Base-by-base conservation (phyloP, 2,888 invertebrate species). In the Cotesia congregata region DNA sequence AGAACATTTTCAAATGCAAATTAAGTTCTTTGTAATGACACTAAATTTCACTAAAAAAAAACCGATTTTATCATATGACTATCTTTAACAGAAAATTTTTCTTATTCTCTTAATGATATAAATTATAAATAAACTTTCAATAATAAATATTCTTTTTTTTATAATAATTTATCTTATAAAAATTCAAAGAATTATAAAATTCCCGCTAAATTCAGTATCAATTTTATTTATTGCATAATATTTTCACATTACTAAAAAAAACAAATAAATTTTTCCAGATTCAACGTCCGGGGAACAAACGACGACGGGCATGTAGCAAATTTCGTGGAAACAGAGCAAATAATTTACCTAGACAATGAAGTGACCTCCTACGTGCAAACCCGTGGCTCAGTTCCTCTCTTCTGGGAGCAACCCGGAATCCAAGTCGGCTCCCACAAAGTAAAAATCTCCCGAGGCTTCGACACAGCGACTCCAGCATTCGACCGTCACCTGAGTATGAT, bases 241-340 rank as follows among this genome's bases (percentile, higher is more conserved):
- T 30, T 30, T 30, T 3, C 3, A 30, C 0, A 39, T 68, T 76
- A 40, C 15, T 62, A 12, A n/a, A 2, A 39, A n/a, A 7, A 64
- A 5, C 1, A 17, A 61, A 40, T 62, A 30, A 59, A 17, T 12
- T 15, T 38, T 80, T 80, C 60, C 82, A 93, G 95, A 82, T 99
- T 99, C 89, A 98, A 99, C 91, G 98, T 99, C 0, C 92, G 99
- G 82, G 99, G 99, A n/a, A 96, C 96, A 81, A 99, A 99, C 90
- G 99, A 99, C 91, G 97, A 98, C 89, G 99, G 99, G 0, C 96
- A 98, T 91, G 99, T 99, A 15, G 99, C 99, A 0, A 99, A 99
- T 91, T 99, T 99, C 92, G 99, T 99, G 40, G 99, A 99, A 92
- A 99, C 99, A 0, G 99, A 99, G 90, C 99, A 99, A 91, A 96